Evolutionary conservation across 2,888 invertebrate genomes (phyloP).

Genomic region (Noctua comes): DNA sequence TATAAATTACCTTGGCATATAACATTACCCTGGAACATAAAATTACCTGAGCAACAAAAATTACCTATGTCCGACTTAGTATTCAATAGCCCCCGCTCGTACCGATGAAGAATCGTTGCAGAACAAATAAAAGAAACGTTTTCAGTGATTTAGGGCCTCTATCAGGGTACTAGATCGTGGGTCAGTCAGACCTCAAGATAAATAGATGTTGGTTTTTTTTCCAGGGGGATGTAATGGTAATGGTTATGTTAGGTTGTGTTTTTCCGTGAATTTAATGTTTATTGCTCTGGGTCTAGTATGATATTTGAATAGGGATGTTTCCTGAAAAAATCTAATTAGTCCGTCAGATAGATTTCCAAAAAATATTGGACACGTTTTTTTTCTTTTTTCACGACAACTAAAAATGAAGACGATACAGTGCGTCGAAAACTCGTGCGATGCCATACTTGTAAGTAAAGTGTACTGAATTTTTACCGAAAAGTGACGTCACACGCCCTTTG

Average conservation of each 20-base stretch:
- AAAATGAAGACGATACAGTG: no score
- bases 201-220: slow-evolving; percentile 47
- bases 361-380: no score
- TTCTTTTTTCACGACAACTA: no score
- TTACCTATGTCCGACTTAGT: slow-evolving; percentile 66
- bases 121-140: slow-evolving; percentile 73
- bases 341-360: no score
- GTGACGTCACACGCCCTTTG: no score
- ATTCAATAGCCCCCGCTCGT: slow-evolving; percentile 68
- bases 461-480: no score
- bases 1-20: slow-evolving; percentile 39
- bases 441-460: no score
- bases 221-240: not conserved
- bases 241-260: not conserved
- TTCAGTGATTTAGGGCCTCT: slow-evolving; percentile 69
- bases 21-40: slow-evolving; percentile 16
- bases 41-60: slow-evolving; percentile 50
- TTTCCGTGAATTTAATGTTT: not conserved
- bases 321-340: no score
- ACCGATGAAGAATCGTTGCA: slow-evolving; percentile 63
- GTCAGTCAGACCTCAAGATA: slow-evolving; percentile 63
- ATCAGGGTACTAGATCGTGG: slow-evolving; percentile 67
- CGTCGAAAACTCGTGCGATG: no score
- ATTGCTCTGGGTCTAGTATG: not conserved
- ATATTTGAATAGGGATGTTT: no score